Conservation (phyloP, 2,113 vertebrate genomes). For the Lampris incognitus region DNA sequence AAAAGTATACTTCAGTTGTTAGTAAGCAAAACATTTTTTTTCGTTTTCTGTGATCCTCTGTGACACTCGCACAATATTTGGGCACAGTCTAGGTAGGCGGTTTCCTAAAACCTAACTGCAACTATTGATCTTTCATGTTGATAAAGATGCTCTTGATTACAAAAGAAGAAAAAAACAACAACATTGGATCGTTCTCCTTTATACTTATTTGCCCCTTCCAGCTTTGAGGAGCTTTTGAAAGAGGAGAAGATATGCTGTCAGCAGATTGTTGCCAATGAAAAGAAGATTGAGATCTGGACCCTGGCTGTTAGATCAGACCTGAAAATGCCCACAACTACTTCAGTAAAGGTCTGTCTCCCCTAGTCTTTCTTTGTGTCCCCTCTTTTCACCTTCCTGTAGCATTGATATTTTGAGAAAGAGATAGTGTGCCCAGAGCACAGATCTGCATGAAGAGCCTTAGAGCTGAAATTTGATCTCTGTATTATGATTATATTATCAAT, state of each 20-base stretch:
- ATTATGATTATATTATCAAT: too few species aligned
- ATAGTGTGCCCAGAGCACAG: neutral
- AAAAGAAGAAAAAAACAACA: neutral
- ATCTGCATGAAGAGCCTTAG: neutral
- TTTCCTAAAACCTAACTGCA: too few species aligned
- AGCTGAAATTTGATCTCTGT: too few species aligned
- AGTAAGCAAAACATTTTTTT: too few species aligned
- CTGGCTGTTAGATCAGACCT: conserved; percentile 67
- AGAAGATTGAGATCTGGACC: conserved; percentile 88
- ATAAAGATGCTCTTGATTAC: neutral
- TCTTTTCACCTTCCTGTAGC: neutral
- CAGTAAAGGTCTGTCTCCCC: conserved; percentile 59
- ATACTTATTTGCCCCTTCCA: conserved; percentile 62
- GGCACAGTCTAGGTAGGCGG: too few species aligned
- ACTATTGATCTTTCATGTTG: neutral
- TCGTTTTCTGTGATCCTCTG: too few species aligned
- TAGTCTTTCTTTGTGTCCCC: neutral
- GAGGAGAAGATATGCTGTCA: conserved; percentile 86
- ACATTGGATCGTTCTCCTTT: neutral
- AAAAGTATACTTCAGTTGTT: too few species aligned
- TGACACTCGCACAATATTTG: too few species aligned
- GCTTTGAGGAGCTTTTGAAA: conserved; percentile 89
- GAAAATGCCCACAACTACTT: conserved; percentile 58
- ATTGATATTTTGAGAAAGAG: neutral
- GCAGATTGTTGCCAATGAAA: conserved; percentile 87